These are phyloP conservation scores for Ypsolopha scabrella DNA, from an alignment of 2,888 invertebrate genomes.

Conservation along the genomic window DNA sequence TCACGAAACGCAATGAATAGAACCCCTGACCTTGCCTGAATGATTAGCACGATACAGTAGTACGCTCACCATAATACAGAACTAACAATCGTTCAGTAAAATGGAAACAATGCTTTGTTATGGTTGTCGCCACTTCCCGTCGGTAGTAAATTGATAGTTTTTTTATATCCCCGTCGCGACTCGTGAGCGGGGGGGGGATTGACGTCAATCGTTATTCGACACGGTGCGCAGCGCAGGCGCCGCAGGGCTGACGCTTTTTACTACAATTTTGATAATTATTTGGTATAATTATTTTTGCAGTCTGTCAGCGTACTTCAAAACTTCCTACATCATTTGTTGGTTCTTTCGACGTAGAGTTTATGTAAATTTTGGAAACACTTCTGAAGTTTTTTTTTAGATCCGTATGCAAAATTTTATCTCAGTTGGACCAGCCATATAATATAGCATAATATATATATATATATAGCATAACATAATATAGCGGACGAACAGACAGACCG, in stretches of 20 bases:
- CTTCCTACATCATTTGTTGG: not conserved
- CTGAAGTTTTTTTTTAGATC: not conserved
- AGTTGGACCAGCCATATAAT: too few relatives aligned
- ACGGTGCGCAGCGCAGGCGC: not conserved
- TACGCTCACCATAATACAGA: too few relatives aligned
- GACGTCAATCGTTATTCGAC: slow-evolving; percentile 51
- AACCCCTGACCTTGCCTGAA: too few relatives aligned
- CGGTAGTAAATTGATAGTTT: slow-evolving; percentile 61
- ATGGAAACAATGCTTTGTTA: slow-evolving; percentile 49
- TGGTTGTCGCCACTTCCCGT: slow-evolving; percentile 27
- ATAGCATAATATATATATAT: too few relatives aligned
- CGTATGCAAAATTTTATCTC: too few relatives aligned
- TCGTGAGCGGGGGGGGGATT: slow-evolving; percentile 45
- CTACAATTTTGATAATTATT: not conserved
- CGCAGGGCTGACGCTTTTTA: not conserved
- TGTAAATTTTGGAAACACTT: not conserved
- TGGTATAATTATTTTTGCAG: not conserved
- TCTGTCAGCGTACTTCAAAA: not conserved
- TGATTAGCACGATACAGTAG: too few relatives aligned
- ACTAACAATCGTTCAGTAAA: slow-evolving; percentile 13
- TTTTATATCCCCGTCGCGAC: slow-evolving; percentile 40
- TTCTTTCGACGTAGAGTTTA: not conserved
- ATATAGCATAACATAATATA: too few relatives aligned
- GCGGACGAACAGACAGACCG: too few relatives aligned
- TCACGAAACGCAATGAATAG: too few relatives aligned